phyloP scores from a whole-genome alignment of 2,797 vertebrate species.

The Spondyliosoma cantharus region DNA sequence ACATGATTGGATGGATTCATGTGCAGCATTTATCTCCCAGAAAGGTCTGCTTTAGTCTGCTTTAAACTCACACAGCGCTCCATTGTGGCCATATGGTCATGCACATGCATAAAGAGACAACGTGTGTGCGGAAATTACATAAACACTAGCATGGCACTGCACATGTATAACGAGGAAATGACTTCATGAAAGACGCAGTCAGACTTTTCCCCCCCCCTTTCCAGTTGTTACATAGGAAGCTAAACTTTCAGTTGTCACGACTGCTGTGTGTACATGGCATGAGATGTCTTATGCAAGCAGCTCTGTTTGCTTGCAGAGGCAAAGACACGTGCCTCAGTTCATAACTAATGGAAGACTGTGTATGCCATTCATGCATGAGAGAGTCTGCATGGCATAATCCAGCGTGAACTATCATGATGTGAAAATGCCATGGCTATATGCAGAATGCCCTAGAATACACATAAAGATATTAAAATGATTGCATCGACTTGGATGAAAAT shows the following conservation, averaged over 20 bases:
- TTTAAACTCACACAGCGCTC: conserved; percentile 57
- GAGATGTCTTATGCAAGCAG: conserved; percentile 79
- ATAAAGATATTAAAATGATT: not conserved
- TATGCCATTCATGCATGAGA: conserved; percentile 80
- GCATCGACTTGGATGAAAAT: not conserved
- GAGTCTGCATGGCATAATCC: conserved; percentile 72
- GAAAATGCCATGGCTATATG: conserved; percentile 53
- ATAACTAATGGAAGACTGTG: conserved; percentile 82
- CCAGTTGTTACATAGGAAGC: conserved; percentile 21
- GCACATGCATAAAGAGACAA: conserved; percentile 21
- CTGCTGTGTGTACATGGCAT: conserved; percentile 53
- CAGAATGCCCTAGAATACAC: conserved; percentile 41
- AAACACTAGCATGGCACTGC: not conserved
- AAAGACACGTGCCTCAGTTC: conserved; percentile 79
- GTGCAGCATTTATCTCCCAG: conserved; percentile 71
- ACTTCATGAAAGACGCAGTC: not conserved
- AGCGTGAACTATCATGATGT: conserved; percentile 64
- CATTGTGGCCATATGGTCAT: conserved; percentile 46
- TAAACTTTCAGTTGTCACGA: conserved; percentile 49
- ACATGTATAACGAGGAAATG: conserved; percentile 1
- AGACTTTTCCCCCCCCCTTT: not conserved
- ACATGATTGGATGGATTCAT: conserved; percentile 79
- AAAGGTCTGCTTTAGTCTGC: conserved; percentile 69
- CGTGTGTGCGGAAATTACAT: not conserved
- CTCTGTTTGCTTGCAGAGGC: conserved; percentile 75